phyloP scores from a whole-genome alignment of 2,113 vertebrate species.

The Bothrops jararaca region DNA sequence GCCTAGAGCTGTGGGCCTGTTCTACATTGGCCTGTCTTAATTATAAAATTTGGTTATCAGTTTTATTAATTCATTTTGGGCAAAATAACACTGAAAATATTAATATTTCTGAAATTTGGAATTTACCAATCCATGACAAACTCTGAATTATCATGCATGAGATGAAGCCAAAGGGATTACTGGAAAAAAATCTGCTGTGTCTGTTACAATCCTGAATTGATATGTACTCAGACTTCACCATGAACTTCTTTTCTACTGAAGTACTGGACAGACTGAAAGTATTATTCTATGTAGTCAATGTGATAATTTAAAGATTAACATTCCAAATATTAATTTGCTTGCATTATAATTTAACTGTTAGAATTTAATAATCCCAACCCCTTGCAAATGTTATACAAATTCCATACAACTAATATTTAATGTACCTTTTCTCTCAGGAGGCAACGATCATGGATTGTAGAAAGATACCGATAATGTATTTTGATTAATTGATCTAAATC shows the following conservation, averaged over 20 bases:
- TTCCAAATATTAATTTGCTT: background rate
- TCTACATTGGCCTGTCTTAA: background rate
- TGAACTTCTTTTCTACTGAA: background rate
- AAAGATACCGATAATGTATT: slow-evolving; percentile 95
- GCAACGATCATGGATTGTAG: slow-evolving; percentile 95
- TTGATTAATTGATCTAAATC: slow-evolving; percentile 98
- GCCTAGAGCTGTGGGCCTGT: background rate
- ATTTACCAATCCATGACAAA: background rate
- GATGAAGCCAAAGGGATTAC: background rate
- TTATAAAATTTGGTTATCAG: background rate
- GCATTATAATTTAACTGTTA: background rate
- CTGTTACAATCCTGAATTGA: background rate
- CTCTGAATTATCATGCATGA: background rate
- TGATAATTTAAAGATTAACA: background rate
- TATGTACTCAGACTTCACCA: background rate
- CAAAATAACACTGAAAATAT: background rate
- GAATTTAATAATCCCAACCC: background rate
- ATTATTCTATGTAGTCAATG: background rate
- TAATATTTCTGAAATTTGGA: background rate
- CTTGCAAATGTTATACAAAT: background rate
- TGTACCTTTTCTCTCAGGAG: slow-evolving; percentile 92
- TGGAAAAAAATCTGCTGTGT: background rate
- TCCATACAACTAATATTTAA: background rate
- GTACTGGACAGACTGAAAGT: background rate
- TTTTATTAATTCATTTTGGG: background rate